Base-by-base conservation (phyloP, 1,140 invertebrate species). In the Drosophila sp. region DNA sequence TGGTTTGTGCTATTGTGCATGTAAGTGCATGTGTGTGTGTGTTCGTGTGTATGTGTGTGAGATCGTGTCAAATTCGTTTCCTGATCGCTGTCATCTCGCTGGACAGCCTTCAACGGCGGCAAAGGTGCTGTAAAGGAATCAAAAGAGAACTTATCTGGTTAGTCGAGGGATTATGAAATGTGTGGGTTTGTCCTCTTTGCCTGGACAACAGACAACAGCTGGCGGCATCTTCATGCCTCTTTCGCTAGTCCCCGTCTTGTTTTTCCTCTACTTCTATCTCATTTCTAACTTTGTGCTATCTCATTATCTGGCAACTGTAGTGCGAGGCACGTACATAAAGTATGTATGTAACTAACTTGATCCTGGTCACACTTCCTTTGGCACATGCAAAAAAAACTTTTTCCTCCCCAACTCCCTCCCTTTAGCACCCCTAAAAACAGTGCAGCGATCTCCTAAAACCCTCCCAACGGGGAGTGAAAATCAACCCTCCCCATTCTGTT, bases 101-200 rank as follows among this genome's bases (percentile, higher is more conserved):
- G 72, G 80, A 78, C 79, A 82, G 79, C 81, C 78, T 46, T 72
- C 61, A 80, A 77, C 83, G 79, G 79, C 82, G 72, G 83, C 82
- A 63, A 66, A 66, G 66, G 66, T 70, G 82, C 82, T 87, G 78
- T 36, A 72, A 72, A 78, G 50, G 9, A 46, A 29, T 38, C 11
- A 25, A 54, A 43, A 36, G 4, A 59, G 21, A 45, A 32, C 7
- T n/a, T 51, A 61, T 46, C 4, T 25, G 61, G 43, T 80, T 84
- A 81, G 78, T 80, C 2, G 41, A 21, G 54, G 59, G 41, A 46
- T 67, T 43, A 56, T 13, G 61, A 34, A 38, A 36, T 40, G 32
- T 46, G 54, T 50, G 64, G 43, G 43, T 61, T 43, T 57, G 41
- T 69, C 48, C 45, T 25, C 14, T 14, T 0, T 34, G 25, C 14